Evolutionary conservation across 23 tunicate species (phyloP), one percentile per base, ranked within the genome.

Genomic region (Styela clava): DNA sequence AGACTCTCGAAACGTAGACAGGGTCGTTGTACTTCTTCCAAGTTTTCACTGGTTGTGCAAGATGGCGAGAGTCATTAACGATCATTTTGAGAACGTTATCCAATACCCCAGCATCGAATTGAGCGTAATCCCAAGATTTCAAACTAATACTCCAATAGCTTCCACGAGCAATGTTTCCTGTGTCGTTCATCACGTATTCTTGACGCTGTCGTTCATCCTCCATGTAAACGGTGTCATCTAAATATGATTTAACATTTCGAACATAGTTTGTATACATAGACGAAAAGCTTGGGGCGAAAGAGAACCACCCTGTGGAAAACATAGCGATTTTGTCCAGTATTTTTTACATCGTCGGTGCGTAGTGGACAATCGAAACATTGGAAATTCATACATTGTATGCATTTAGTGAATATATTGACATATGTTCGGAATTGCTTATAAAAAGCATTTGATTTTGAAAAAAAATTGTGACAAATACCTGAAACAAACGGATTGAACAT

Each of bases 151-250:
- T 31, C 69, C 74, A 72, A 31, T 37, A 84, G 19, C 78, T 82
- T 25, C 98, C 98, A 26, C 31, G 64, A 33, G 73, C 85, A 62
- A 93, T 74, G 36, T 69, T 68, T 2, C 98, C 98, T 20, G 37
- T 36, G 51, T 85, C 89, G 64, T 85, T 77, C 31, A 93, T 68
- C 61, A 84, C 92, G 68, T 93, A 93, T 62, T 93, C 98, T 25
- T 93, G 29, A 20, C 98, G 74, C 67, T 73, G 62, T n/a, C 21
- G n/a, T 63, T 79, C 86, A 34, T 84, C 65, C 19, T 62, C 92
- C 93, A 93, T 88, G 71, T 80, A 93, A 23, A 85, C 88, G 2
- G 70, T 84, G 79, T 93, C 98, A 24, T 73, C 98, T 93, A 79
- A 23, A 81, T 12, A 12, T 44, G n/a, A n/a, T n/a, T n/a, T n/a